These are phyloP conservation scores for Platanista minor DNA, from an alignment of 2,113 vertebrate species.

Conservation along the genomic window DNA sequence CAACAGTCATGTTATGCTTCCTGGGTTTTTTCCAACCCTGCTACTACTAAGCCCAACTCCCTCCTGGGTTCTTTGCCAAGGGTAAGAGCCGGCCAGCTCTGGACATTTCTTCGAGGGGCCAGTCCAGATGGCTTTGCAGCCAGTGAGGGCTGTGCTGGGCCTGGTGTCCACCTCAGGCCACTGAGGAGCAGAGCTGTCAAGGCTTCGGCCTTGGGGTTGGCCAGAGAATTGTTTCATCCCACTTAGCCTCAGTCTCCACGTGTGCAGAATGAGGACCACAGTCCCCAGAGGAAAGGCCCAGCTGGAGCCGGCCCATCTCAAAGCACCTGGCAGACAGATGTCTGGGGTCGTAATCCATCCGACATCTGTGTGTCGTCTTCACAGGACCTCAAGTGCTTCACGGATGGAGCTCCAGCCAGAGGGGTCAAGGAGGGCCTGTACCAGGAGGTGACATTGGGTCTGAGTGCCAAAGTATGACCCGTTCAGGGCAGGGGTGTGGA, in stretches of 20 bases:
- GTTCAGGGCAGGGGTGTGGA: neutral
- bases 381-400: neutral
- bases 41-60: rapidly evolving
- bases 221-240: rapidly evolving
- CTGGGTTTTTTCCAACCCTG: rapidly evolving
- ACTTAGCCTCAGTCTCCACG: neutral
- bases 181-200: neutral
- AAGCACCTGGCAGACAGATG: neutral
- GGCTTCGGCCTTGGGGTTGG: neutral
- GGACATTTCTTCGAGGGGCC: rapidly evolving
- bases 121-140: neutral
- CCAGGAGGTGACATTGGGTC: neutral
- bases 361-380: neutral
- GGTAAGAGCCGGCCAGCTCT: rapidly evolving
- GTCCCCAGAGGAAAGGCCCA: neutral
- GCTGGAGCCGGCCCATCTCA: neutral
- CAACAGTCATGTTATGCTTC: rapidly evolving
- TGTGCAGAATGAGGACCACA: neutral
- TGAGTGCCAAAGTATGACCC: neutral
- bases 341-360: rapidly evolving
- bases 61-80: neutral
- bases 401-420: neutral
- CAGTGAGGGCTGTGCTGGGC: rapidly evolving
- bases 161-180: neutral
- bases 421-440: neutral